Conservation (phyloP, 2,797 vertebrate species). For the Denticeps clupeoides region DNA sequence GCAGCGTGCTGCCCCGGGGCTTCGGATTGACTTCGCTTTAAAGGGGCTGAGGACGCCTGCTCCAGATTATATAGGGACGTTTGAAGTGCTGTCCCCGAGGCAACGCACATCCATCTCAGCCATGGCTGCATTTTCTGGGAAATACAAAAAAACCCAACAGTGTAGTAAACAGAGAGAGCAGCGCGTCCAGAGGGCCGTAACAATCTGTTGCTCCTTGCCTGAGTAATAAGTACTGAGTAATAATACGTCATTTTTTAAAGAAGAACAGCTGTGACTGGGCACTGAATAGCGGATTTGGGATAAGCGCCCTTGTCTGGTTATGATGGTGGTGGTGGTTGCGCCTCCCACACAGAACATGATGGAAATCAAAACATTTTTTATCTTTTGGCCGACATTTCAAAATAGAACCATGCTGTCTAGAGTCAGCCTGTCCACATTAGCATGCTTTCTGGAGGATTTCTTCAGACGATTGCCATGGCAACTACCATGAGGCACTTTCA, state of each 20-base stretch:
- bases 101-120: constrained; percentile 32
- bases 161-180: constrained; percentile 30
- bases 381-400: constrained; percentile 25
- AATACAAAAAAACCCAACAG: constrained; percentile 41
- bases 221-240: too few species aligned
- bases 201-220: too few species aligned
- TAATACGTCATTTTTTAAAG: too few species aligned
- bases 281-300: constrained; percentile 45
- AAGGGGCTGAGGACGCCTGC: constrained; percentile 45
- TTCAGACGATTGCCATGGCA: constrained; percentile 56
- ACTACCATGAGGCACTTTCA: constrained; percentile 37
- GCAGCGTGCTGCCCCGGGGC: constrained; percentile 31
- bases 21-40: constrained; percentile 42
- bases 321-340: constrained; percentile 31
- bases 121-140: constrained; percentile 38
- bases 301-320: constrained; percentile 50
- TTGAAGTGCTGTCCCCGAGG: constrained; percentile 42
- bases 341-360: constrained; percentile 35
- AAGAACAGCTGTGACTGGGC: constrained; percentile 50
- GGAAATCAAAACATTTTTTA: constrained; percentile 28
- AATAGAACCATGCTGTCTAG: constrained; percentile 1
- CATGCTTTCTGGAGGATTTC: too few species aligned
- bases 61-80: constrained; percentile 46
- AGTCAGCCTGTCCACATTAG: too few species aligned
- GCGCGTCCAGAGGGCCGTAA: too few species aligned